Conservation (phyloP, 2,797 vertebrate genomes). For the Galagoides demidoff region DNA sequence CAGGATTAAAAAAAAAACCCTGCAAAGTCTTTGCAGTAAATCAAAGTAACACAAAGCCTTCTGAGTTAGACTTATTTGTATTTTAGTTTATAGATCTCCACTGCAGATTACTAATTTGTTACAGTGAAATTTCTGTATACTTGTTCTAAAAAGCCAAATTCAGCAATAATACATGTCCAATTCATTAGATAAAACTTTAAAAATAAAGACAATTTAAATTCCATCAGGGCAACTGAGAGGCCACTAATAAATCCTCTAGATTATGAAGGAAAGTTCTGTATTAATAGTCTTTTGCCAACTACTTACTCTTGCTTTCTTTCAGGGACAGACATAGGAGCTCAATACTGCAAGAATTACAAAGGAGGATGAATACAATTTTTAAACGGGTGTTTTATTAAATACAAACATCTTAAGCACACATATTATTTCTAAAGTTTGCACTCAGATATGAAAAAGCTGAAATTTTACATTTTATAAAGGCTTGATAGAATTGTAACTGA, state of each 20-base stretch:
- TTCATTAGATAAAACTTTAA: constrained; percentile 6
- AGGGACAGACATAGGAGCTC: background rate
- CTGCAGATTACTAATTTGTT: background rate
- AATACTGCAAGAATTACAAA: background rate
- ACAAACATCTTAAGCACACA: background rate
- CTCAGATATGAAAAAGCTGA: background rate
- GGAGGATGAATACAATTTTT: background rate
- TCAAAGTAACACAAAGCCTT: background rate
- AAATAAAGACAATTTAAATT: constrained; percentile 6
- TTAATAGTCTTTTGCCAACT: background rate
- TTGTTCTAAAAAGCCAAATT: constrained; percentile 33
- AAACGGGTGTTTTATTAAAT: background rate
- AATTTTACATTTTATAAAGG: background rate
- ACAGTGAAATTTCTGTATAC: background rate
- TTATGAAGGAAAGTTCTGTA: background rate
- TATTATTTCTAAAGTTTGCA: constrained; percentile 5
- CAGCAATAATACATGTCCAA: background rate
- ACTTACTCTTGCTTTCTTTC: constrained; percentile 1
- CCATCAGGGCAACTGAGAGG: background rate
- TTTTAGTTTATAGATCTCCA: background rate
- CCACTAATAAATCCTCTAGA: background rate
- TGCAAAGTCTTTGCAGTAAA: constrained; percentile 51
- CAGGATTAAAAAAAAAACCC: background rate
- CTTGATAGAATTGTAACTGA: background rate
- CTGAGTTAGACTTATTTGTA: background rate